phyloP scores from a whole-genome alignment of 2,888 invertebrate genomes.

The Hydropsyche betteni region DNA sequence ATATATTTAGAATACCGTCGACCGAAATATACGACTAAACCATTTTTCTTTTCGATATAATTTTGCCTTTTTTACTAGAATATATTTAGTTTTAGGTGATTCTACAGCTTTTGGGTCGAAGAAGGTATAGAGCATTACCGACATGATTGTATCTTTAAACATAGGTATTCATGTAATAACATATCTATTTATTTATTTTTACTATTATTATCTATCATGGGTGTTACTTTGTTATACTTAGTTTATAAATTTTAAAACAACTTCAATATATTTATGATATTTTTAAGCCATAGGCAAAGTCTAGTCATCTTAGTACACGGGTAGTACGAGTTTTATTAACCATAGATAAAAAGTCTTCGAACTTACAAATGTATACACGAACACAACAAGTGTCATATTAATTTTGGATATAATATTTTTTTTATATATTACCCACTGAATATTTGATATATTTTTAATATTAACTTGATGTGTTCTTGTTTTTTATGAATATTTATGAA shows the following conservation, averaged over 20 bases:
- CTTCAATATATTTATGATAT: constrained; percentile 10
- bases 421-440: neutral
- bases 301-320: constrained; percentile 33
- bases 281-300: constrained; percentile 34
- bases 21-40: constrained; percentile 6
- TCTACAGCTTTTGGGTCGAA: constrained; percentile 48
- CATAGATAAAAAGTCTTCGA: constrained; percentile 19
- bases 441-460: neutral
- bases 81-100: constrained; percentile 50
- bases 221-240: constrained; percentile 46
- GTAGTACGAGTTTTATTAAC: constrained; percentile 16
- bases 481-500: neutral
- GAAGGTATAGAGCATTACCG: constrained; percentile 48
- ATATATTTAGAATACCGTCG: neutral
- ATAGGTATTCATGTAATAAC: constrained; percentile 49
- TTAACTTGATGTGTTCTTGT: constrained; percentile 11
- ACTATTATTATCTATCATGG: constrained; percentile 40
- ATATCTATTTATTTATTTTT: constrained; percentile 41
- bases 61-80: constrained; percentile 49
- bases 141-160: constrained; percentile 43
- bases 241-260: constrained; percentile 25
- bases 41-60: constrained; percentile 18
- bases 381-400: neutral
- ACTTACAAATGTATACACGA: neutral
- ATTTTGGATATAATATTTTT: constrained; percentile 4